These are phyloP conservation scores for Sebastes hopkinsi DNA, from an alignment of 2,797 vertebrate species.

Conservation along the genomic window DNA sequence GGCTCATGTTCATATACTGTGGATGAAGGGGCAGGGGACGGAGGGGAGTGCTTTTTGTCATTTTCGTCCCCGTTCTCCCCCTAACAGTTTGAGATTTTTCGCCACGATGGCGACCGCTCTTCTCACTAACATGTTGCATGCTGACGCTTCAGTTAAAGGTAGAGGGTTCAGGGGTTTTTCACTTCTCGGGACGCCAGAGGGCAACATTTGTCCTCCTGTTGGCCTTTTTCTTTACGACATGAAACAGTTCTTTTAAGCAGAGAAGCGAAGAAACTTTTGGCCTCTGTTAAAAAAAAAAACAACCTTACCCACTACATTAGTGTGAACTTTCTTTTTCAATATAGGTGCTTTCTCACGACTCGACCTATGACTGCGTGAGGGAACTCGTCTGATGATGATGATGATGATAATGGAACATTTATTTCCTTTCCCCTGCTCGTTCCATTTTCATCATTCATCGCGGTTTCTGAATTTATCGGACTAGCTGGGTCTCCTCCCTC, in stretches of 20 bases:
- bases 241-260: constrained; percentile 30
- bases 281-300: constrained; percentile 21
- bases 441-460: background rate
- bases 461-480: constrained; percentile 13
- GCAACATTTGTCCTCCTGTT: constrained; percentile 2
- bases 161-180: background rate
- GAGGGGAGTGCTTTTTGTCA: constrained; percentile 2
- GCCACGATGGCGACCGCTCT: background rate
- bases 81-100: background rate
- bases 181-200: constrained; percentile 16
- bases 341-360: constrained; percentile 41
- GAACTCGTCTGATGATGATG: constrained; percentile 1
- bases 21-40: constrained; percentile 67
- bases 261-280: constrained; percentile 40
- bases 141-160: constrained; percentile 3
- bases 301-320: constrained; percentile 75
- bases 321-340: constrained; percentile 58
- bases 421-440: background rate
- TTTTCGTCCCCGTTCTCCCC: background rate
- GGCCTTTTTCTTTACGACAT: background rate
- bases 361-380: constrained; percentile 6
- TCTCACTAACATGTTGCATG: background rate
- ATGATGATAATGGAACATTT: constrained; percentile 3
- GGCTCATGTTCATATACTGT: constrained; percentile 52
- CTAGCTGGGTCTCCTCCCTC: constrained; percentile 35